Evolutionary conservation across 2,797 vertebrate species (phyloP).

Genomic region (Danio aesculapii): DNA sequence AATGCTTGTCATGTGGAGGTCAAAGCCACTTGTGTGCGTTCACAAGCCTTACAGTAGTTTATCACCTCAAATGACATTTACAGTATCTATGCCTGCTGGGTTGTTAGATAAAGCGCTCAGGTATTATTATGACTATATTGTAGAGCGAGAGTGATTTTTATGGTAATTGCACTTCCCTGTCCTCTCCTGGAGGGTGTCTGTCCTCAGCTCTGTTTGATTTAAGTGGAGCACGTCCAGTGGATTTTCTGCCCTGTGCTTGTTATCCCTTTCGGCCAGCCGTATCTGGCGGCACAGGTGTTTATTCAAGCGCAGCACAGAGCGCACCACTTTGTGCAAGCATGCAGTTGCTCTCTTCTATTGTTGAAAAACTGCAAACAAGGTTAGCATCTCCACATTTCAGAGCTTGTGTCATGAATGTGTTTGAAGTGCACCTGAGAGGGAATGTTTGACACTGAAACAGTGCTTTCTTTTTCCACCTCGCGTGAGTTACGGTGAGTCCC

Average conservation of each 20-base stretch:
- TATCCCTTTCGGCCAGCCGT: slow-evolving; percentile 42
- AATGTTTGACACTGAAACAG: slow-evolving; percentile 26
- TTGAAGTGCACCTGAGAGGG: slow-evolving; percentile 36
- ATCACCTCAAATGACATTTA: slow-evolving; percentile 32
- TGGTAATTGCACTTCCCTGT: slow-evolving; percentile 27
- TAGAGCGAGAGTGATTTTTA: slow-evolving; percentile 24
- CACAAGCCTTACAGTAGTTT: not conserved
- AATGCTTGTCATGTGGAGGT: slow-evolving; percentile 17
- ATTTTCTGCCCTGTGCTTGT: slow-evolving; percentile 42
- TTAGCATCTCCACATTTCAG: slow-evolving; percentile 21
- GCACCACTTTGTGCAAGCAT: not conserved
- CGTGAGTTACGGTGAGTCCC: not conserved
- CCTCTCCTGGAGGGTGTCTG: slow-evolving; percentile 30
- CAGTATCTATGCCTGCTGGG: slow-evolving; percentile 25
- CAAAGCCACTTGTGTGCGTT: slow-evolving; percentile 21
- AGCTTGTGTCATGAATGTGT: slow-evolving; percentile 10
- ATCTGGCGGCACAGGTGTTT: slow-evolving; percentile 54
- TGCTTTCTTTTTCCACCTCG: not conserved
- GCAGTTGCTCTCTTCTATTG: slow-evolving; percentile 8
- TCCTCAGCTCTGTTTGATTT: slow-evolving; percentile 36
- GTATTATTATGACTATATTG: slow-evolving; percentile 23
- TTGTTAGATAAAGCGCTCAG: slow-evolving; percentile 24
- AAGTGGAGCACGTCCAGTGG: slow-evolving; percentile 40
- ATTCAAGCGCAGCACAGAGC: slow-evolving; percentile 29
- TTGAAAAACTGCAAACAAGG: slow-evolving; percentile 22